phyloP scores from a whole-genome alignment of 2,113 vertebrate genomes.

The Philantomba maxwellii region DNA sequence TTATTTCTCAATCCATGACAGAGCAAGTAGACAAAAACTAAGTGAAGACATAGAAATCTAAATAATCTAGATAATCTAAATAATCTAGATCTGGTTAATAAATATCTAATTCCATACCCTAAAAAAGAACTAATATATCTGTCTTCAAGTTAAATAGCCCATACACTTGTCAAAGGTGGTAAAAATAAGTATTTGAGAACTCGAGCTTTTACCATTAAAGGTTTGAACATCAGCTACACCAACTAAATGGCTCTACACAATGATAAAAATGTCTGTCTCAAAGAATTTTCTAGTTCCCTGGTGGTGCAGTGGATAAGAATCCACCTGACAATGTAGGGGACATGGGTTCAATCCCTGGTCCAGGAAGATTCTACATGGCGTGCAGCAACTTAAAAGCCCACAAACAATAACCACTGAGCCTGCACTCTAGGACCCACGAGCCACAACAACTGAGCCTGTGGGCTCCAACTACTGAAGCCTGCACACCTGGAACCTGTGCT shows the following conservation, averaged over 20 bases:
- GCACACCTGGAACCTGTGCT: background rate
- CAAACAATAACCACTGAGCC: background rate
- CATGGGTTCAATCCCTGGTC: background rate
- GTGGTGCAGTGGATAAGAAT: background rate
- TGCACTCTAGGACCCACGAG: background rate
- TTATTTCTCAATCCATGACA: background rate
- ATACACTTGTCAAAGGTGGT: background rate
- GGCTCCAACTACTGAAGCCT: background rate
- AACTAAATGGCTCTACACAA: background rate
- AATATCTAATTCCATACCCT: background rate
- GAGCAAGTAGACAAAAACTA: background rate
- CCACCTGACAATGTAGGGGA: background rate
- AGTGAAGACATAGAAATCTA: background rate
- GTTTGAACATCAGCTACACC: background rate
- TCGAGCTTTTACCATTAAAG: background rate
- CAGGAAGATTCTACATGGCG: background rate
- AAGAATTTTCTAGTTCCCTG: background rate
- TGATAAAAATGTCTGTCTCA: background rate
- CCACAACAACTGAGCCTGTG: background rate
- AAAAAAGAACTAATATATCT: background rate
- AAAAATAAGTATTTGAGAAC: background rate
- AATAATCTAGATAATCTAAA: background rate
- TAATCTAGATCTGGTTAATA: background rate
- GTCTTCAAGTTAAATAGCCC: background rate
- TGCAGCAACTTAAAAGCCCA: background rate